These are phyloP conservation scores for Antechinus flavipes DNA, from an alignment of 2,113 vertebrate genomes.

Conservation along the genomic window DNA sequence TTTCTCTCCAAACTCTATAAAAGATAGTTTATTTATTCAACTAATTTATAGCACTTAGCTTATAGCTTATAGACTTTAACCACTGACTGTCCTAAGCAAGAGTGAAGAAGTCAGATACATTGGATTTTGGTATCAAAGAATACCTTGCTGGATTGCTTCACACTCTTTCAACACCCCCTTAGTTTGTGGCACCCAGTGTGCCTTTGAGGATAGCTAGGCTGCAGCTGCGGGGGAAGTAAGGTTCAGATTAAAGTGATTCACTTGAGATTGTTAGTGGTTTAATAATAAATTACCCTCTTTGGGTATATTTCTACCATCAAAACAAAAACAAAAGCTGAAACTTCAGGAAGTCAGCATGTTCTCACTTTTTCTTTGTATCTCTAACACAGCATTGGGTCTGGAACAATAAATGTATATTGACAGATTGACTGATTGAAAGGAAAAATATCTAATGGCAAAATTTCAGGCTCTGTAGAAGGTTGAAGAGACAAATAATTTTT, in stretches of 20 bases:
- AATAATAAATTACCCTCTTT: background rate
- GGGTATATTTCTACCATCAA: background rate
- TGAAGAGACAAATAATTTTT: background rate
- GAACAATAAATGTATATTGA: slow-evolving; percentile 49
- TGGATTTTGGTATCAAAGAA: background rate
- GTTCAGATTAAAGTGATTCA: background rate
- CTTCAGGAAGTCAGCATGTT: background rate
- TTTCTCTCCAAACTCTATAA: background rate
- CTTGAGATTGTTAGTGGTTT: background rate
- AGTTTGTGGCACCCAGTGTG: background rate
- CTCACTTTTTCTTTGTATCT: background rate
- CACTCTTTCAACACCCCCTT: background rate
- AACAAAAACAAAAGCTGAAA: background rate
- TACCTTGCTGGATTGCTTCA: background rate
- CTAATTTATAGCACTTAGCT: background rate
- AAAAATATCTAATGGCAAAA: background rate
- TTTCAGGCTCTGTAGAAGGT: background rate
- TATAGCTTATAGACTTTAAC: background rate
- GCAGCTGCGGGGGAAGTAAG: background rate
- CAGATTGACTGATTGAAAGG: slow-evolving; percentile 45
- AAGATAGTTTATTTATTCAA: background rate
- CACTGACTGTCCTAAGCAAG: background rate
- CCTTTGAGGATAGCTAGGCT: background rate
- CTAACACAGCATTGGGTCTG: background rate
- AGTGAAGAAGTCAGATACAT: background rate